Base-by-base conservation (phyloP, 2,797 vertebrate species). In the Eleutherodactylus coqui region DNA sequence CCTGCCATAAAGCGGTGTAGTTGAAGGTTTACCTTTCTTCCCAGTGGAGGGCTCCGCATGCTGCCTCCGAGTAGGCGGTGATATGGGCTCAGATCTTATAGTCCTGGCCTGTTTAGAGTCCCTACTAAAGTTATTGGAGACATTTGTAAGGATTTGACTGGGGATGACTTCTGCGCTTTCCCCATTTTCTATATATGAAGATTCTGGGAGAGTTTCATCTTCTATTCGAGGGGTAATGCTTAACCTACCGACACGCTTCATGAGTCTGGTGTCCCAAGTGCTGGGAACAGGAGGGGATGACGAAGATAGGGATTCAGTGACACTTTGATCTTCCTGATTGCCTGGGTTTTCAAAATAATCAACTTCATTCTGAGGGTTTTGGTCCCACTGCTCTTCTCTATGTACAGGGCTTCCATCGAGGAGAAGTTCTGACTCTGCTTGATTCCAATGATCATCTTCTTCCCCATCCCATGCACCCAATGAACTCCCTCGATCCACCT, bases 1-100 rank as follows among this genome's bases (percentile, higher is more conserved):
- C 51, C 90, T 91, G 89, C 95, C 94, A 0, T 95, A 96, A 80
- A 91, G 60, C 36, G 75, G 3, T 0, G 89, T 88, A 5, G 90
- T 84, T 0, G 41, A 36, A 2, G 0, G 79, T 80, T 84, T 87
- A 27, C 38, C 58, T 36, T 72, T 47, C 58, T 76, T 87, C 21
- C 24, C 45, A 21, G 13, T 84, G 27, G 69, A 45, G 47, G 47
- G 13, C 3, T 79, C 75, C 27, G 19, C 8, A 2, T 45, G 29
- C 24, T 60, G 60, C 5, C 8, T 45, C 43, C 41, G 73, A 14
- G 13, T 19, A n/a, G 62, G 60, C 32, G 86, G 7, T 34, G 81
- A 73, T 14, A 14, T 19, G 19, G 75, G 27, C 51, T 73, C 58
- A 24, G 81, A 16, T 51, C 5, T 45, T 72, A 27, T 9, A n/a